These are phyloP conservation scores for Melitaea cinxia DNA, from an alignment of 1,140 invertebrate species.

Conservation along the genomic window DNA sequence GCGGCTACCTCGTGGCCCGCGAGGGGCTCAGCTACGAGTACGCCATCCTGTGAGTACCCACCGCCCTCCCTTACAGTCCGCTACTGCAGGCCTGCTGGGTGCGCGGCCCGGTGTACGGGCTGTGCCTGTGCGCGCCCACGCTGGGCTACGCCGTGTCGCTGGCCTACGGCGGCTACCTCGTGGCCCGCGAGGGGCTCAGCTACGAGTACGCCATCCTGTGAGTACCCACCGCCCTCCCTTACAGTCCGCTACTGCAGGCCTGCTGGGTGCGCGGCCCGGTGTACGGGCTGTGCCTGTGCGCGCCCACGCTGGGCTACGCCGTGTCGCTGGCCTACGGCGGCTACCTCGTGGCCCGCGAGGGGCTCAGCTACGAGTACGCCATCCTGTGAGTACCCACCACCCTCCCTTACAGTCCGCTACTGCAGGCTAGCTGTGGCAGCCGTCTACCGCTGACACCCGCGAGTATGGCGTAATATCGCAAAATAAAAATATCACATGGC, in stretches of 20 bases:
- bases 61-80: not conserved
- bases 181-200: slow-evolving; percentile 83
- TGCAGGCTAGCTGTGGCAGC: slow-evolving; percentile 76
- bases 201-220: slow-evolving; percentile 90
- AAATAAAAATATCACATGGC: too few species aligned
- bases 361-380: slow-evolving; percentile 86
- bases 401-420: not conserved
- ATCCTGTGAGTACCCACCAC: slow-evolving; percentile 84
- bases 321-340: slow-evolving; percentile 88
- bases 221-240: slow-evolving; percentile 42
- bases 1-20: slow-evolving; percentile 86
- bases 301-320: slow-evolving; percentile 89
- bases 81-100: slow-evolving; percentile 62
- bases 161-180: slow-evolving; percentile 87
- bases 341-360: slow-evolving; percentile 84
- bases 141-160: slow-evolving; percentile 89
- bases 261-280: slow-evolving; percentile 84
- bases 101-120: slow-evolving; percentile 86
- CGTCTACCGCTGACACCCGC: too few species aligned
- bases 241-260: too few species aligned
- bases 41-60: slow-evolving; percentile 86
- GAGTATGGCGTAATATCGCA: too few species aligned
- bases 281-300: slow-evolving; percentile 87
- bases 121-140: slow-evolving; percentile 87
- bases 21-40: slow-evolving; percentile 85